phyloP scores from a whole-genome alignment of 2,113 vertebrate species.

The Rana temporaria region DNA sequence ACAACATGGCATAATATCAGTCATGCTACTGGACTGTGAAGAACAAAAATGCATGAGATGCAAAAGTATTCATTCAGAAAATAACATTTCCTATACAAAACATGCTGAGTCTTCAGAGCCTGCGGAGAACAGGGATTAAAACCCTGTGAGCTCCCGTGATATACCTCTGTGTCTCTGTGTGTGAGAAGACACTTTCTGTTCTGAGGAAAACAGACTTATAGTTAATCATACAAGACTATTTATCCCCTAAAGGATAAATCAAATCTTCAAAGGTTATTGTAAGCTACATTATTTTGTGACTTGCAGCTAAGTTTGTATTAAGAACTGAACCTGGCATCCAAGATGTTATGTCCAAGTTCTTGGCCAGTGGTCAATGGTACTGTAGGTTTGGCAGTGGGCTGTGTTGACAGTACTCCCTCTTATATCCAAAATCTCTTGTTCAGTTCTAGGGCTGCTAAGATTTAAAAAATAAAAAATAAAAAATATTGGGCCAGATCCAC shows the following conservation, averaged over 20 bases:
- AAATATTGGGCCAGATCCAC: too few species aligned
- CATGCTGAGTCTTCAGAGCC: neutral
- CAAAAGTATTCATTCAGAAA: constrained; percentile 20
- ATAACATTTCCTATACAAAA: neutral
- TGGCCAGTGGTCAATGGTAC: too few species aligned
- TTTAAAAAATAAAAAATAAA: too few species aligned
- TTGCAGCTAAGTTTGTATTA: too few species aligned
- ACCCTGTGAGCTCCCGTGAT: neutral
- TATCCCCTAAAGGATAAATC: constrained; percentile 6
- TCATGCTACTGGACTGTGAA: neutral
- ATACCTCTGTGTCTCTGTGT: neutral
- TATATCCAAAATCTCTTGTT: too few species aligned
- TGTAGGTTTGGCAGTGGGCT: too few species aligned
- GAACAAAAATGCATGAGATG: neutral
- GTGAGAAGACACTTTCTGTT: constrained; percentile 5
- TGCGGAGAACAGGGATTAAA: constrained; percentile 24
- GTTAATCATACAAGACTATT: constrained; percentile 32
- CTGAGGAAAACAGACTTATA: constrained; percentile 20
- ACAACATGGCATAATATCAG: constrained; percentile 16
- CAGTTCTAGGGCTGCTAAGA: too few species aligned
- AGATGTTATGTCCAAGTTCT: too few species aligned
- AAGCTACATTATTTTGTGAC: neutral
- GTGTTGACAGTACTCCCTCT: too few species aligned
- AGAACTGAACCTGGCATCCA: too few species aligned
- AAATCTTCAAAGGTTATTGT: constrained; percentile 21